phyloP scores from a whole-genome alignment of 2,888 invertebrate genomes.

The Conchocele bisecta region DNA sequence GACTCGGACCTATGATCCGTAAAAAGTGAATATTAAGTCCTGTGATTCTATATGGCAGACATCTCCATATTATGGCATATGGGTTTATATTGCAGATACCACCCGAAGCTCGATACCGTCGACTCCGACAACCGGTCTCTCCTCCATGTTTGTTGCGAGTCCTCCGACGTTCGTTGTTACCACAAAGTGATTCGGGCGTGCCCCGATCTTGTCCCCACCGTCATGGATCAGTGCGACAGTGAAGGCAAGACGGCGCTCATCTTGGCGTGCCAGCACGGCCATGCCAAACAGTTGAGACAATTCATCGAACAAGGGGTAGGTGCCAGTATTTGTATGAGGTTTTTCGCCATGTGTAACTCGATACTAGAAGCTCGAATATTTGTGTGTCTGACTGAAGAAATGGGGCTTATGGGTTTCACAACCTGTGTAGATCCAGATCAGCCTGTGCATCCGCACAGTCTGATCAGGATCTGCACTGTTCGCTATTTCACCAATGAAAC shows the following conservation, averaged over 20 bases:
- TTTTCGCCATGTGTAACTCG: too few species aligned
- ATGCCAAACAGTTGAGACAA: conserved; percentile 69
- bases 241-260: conserved; percentile 75
- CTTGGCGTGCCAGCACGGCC: conserved; percentile 76
- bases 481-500: too few species aligned
- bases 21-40: too few species aligned
- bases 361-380: too few species aligned
- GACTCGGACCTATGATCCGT: too few species aligned
- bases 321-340: neutral
- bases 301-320: conserved; percentile 73
- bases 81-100: conserved; percentile 60
- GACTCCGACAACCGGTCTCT: conserved; percentile 73
- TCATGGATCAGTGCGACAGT: conserved; percentile 67
- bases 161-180: conserved; percentile 67
- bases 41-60: too few species aligned
- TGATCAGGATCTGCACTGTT: too few species aligned
- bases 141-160: conserved; percentile 71
- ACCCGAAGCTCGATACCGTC: conserved; percentile 65
- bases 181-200: conserved; percentile 58
- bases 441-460: too few species aligned
- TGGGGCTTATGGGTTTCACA: too few species aligned
- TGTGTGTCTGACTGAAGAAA: too few species aligned
- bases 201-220: conserved; percentile 55
- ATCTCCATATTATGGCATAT: too few species aligned
- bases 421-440: too few species aligned